A percentile compares a stretch with the other conserved stretches of the same genome.
phyloP scores from a whole-genome alignment of 2,797 vertebrate species.

The Danio jaintianensis region DNA sequence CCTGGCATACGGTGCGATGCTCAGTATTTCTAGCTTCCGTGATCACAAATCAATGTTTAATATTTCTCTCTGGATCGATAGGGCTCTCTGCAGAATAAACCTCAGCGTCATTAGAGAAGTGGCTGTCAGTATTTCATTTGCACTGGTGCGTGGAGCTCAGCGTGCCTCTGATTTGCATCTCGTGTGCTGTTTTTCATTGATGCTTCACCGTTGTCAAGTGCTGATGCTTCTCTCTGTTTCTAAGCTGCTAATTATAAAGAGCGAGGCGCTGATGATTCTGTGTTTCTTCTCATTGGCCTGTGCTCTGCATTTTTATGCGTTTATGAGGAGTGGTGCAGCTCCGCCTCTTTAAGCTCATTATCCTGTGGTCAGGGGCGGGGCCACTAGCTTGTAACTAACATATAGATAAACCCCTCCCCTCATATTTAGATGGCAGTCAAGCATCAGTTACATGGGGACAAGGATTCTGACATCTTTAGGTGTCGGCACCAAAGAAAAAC shows the following conservation, averaged over 20 bases:
- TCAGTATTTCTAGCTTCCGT: conserved; percentile 12
- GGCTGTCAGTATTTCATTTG: conserved; percentile 38
- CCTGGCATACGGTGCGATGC: not conserved
- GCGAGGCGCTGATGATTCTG: conserved; percentile 45
- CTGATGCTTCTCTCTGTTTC: conserved; percentile 29
- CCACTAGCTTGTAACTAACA: too few relatives aligned
- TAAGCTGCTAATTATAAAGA: conserved; percentile 54
- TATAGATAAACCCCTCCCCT: too few relatives aligned
- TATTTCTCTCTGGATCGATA: conserved; percentile 28
- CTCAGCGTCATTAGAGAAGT: conserved; percentile 33
- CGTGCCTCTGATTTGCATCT: not conserved
- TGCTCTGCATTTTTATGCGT: too few relatives aligned
- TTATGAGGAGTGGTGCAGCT: too few relatives aligned
- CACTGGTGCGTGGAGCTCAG: not conserved
- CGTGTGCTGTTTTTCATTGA: conserved; percentile 15
- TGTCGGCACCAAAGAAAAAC: too few relatives aligned
- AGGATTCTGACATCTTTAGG: too few relatives aligned
- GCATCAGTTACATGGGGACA: too few relatives aligned
- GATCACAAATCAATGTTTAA: conserved; percentile 32
- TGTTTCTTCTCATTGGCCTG: conserved; percentile 22
- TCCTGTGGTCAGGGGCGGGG: too few relatives aligned
- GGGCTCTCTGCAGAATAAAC: conserved; percentile 18
- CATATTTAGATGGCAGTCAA: too few relatives aligned
- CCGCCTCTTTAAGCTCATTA: too few relatives aligned
- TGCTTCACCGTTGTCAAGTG: conserved; percentile 30